Evolutionary conservation across 2,888 invertebrate genomes (phyloP), one percentile per base, ranked within the genome.

Genomic region (Trissolcus japonicus): DNA sequence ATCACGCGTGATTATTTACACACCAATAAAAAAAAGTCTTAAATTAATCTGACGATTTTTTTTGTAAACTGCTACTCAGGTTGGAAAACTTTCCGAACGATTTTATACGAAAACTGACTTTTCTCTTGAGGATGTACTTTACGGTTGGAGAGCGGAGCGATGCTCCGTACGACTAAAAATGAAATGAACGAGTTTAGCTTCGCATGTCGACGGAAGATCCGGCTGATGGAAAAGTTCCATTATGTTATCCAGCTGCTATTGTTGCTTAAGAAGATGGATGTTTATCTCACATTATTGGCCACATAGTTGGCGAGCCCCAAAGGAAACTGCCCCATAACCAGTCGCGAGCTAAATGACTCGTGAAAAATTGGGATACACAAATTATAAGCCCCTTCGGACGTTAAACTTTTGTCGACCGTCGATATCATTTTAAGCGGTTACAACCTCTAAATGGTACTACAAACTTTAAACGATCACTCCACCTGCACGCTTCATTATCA

Each of bases 171-270:
- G 60, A 65, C 68, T 60, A 61, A 76, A 69, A 69, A 65, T 55
- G 63, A 75, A 75, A 63, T 68, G 63, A 68, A 76, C 76, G 69
- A 76, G 76, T 65, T 75, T 63, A 50, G 65, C 75, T 75, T 75
- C 54, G 75, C 75, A 63, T 75, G 75, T 59, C 68, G 69, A 62
- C 68, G 61, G 69, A 60, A 76, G 63, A 76, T 76, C 65, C 41
- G 19, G 61, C 69, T 76, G 76, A 76, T 76, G 69, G 76, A 76
- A 76, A 76, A 76, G 76, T 76, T 76, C 76, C 76, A 76, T 76
- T 76, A 76, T 76, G 71, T 76, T 71, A 76, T 76, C 61, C 71
- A 60, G 61, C 53, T 57, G 61, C 61, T 71, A 76, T 76, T 76
- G 71, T 76, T 71, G 71, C 57, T 50, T 54, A 56, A 66, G 66